Evolutionary conservation across 2,113 vertebrate species (phyloP).

Genomic region (Antechinus flavipes): DNA sequence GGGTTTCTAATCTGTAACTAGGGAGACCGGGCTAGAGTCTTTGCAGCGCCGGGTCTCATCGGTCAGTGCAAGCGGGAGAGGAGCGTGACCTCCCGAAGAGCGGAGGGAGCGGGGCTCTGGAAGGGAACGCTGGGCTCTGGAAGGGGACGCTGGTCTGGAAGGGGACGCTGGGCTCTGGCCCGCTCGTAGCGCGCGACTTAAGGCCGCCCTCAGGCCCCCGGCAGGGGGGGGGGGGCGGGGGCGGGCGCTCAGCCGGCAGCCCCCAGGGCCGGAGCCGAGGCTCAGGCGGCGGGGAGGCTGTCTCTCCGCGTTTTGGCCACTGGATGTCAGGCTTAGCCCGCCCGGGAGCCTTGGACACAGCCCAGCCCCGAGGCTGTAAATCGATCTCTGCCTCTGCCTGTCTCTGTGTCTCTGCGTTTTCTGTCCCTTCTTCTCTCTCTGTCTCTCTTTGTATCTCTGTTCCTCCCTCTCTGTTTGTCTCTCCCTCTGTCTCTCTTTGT

Average conservation of each 20-base stretch:
- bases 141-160: neutral
- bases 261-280: neutral
- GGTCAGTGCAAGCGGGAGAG: neutral
- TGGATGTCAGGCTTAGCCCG: neutral
- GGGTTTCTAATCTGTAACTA: neutral
- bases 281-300: neutral
- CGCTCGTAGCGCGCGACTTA: no score
- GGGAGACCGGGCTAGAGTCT: neutral
- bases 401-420: no score
- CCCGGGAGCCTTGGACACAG: neutral
- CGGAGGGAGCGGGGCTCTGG: neutral
- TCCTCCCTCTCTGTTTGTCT: neutral
- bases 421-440: no score
- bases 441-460: neutral
- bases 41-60: neutral
- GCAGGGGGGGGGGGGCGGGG: no score
- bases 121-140: no score
- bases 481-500: neutral
- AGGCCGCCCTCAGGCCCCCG: no score
- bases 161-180: neutral
- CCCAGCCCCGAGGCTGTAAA: neutral
- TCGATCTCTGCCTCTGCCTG: neutral
- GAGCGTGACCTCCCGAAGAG: neutral
- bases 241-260: neutral
- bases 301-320: neutral